These are phyloP conservation scores for Agrochola circellaris DNA, from an alignment of 2,888 invertebrate species.

Conservation along the genomic window DNA sequence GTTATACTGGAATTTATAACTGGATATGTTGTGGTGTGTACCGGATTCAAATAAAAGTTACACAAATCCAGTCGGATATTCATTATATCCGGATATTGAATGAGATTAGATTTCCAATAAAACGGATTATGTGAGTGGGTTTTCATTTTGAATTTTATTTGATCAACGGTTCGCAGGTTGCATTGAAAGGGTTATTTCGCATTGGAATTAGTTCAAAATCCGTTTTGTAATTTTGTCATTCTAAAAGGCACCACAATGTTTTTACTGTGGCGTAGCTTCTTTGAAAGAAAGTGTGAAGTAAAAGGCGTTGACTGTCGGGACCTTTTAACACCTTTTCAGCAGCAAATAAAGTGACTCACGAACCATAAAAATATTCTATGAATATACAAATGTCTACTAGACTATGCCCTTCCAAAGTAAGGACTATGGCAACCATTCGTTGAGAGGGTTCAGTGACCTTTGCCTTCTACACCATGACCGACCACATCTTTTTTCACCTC, in stretches of 20 bases:
- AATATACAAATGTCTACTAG: too few species aligned
- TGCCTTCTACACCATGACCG: too few species aligned
- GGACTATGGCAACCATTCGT: too few species aligned
- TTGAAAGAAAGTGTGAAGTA: background rate
- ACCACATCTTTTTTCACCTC: too few species aligned
- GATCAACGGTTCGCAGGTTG: slow-evolving; percentile 10
- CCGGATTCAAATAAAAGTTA: slow-evolving; percentile 54
- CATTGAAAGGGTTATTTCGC: background rate
- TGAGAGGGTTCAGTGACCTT: too few species aligned
- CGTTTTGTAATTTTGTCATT: background rate
- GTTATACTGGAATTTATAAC: background rate
- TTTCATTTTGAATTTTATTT: slow-evolving; percentile 51
- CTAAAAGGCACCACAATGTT: background rate
- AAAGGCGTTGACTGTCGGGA: background rate
- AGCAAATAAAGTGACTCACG: too few species aligned
- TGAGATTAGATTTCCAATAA: slow-evolving; percentile 50
- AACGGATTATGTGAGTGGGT: slow-evolving; percentile 23
- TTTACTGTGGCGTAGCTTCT: background rate
- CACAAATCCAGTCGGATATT: slow-evolving; percentile 41
- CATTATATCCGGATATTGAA: slow-evolving; percentile 39
- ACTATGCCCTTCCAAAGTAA: too few species aligned
- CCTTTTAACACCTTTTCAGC: background rate
- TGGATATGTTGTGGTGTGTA: background rate
- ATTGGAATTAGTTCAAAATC: background rate
- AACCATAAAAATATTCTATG: too few species aligned